Conservation (phyloP, 2,797 vertebrate genomes). For the Smutsia temminckii region DNA sequence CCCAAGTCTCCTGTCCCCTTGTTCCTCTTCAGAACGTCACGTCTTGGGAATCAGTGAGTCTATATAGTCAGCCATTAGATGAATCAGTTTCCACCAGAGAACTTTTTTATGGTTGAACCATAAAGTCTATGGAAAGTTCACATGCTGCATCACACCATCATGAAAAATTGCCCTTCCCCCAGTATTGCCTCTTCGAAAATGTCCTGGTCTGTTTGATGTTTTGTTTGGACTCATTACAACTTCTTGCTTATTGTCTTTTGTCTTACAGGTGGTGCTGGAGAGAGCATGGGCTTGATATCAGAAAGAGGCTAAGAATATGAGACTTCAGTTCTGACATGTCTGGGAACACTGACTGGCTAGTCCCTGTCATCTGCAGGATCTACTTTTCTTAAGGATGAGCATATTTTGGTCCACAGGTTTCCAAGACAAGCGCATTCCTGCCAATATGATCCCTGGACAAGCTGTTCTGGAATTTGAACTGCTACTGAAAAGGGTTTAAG, state of each 20-base stretch:
- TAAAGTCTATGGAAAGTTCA: not conserved
- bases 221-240: slow-evolving; percentile 56
- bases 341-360: not conserved
- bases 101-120: not conserved
- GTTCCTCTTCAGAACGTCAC: not conserved
- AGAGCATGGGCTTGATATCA: not conserved
- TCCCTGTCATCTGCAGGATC: slow-evolving; percentile 13
- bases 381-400: slow-evolving; percentile 61
- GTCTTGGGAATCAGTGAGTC: not conserved
- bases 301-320: slow-evolving; percentile 32
- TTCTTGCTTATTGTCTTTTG: slow-evolving; percentile 29
- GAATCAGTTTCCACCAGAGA: not conserved
- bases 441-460: slow-evolving; percentile 60
- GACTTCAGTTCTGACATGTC: not conserved
- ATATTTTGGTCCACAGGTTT: slow-evolving; percentile 62
- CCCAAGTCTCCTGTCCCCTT: not conserved
- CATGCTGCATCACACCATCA: not conserved
- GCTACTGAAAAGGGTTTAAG: slow-evolving; percentile 72
- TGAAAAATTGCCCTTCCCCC: slow-evolving; percentile 13
- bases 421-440: slow-evolving; percentile 73
- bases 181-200: not conserved
- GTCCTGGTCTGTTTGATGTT: slow-evolving; percentile 34
- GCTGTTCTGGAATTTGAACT: slow-evolving; percentile 73
- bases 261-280: not conserved
- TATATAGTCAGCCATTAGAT: not conserved